Evolutionary conservation across 1,140 invertebrate genomes (phyloP).

Genomic region (Brachystomella parvula): DNA sequence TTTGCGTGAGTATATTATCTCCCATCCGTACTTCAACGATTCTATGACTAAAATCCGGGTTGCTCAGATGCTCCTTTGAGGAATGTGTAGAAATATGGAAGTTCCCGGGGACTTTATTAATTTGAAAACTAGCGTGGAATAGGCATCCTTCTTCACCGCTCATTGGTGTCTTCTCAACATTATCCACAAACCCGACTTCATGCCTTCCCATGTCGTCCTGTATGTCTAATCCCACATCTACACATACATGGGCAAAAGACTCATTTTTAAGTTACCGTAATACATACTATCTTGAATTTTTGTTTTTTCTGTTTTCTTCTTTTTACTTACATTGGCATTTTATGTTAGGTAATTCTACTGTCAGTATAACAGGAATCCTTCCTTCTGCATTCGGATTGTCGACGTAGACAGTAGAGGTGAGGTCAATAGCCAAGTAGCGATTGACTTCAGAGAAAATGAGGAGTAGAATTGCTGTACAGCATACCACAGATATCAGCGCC

Average conservation of each 20-base stretch:
- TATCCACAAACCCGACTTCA: constrained; percentile 56
- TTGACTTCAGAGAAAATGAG: constrained; percentile 52
- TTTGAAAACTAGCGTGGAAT: constrained; percentile 52
- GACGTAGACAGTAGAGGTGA: constrained; percentile 51
- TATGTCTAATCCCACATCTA: constrained; percentile 55
- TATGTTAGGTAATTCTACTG: constrained; percentile 49
- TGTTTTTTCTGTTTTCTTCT: background rate
- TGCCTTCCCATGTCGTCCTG: constrained; percentile 58
- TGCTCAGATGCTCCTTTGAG: constrained; percentile 46
- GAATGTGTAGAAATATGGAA: constrained; percentile 59
- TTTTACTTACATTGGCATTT: constrained; percentile 49
- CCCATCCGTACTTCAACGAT: constrained; percentile 54
- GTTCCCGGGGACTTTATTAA: constrained; percentile 54
- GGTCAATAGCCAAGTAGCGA: constrained; percentile 44
- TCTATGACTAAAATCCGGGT: constrained; percentile 53
- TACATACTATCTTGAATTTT: background rate
- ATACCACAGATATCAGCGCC: constrained; percentile 53
- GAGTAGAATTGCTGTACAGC: constrained; percentile 50
- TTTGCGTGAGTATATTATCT: constrained; percentile 41
- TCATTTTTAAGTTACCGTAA: background rate
- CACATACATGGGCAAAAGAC: constrained; percentile 9
- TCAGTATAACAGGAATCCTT: constrained; percentile 50
- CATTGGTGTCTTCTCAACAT: constrained; percentile 49
- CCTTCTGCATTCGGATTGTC: constrained; percentile 50
- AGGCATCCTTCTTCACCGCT: constrained; percentile 47